Evolutionary conservation across 2,113 vertebrate genomes (phyloP).

Genomic region (Acrocephalus kingi): DNA sequence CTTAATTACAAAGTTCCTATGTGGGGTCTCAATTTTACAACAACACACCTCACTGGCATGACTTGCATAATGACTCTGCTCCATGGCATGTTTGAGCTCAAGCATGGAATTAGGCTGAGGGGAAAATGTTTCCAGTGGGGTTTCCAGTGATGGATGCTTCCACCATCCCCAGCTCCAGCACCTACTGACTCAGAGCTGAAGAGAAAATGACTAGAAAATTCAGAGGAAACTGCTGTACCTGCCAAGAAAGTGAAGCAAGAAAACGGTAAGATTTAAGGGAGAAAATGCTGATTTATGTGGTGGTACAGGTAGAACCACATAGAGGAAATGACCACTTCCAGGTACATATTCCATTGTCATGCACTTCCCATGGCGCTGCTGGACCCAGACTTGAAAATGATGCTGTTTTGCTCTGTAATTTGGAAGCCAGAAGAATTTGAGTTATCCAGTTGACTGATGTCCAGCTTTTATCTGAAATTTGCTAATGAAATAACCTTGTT

Average conservation of each 20-base stretch:
- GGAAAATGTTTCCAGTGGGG: not conserved
- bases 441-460: not conserved
- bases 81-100: not conserved
- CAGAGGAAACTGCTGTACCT: not conserved
- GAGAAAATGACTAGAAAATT: not conserved
- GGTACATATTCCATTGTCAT: not conserved
- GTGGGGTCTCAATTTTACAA: not conserved
- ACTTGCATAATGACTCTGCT: not conserved
- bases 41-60: not conserved
- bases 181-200: not conserved
- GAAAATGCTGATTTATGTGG: not conserved
- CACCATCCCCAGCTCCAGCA: not conserved
- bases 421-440: not conserved
- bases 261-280: not conserved
- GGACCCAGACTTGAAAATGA: not conserved
- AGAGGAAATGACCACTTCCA: not conserved
- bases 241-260: not conserved
- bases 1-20: constrained; percentile 11
- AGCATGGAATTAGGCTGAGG: not conserved
- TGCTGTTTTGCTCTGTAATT: not conserved
- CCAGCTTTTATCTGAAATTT: not conserved
- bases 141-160: not conserved
- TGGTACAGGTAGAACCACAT: not conserved
- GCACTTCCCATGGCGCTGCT: not conserved
- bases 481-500: not conserved